Conservation (phyloP, 2,113 vertebrate species). For the Ammodramus savannarum region DNA sequence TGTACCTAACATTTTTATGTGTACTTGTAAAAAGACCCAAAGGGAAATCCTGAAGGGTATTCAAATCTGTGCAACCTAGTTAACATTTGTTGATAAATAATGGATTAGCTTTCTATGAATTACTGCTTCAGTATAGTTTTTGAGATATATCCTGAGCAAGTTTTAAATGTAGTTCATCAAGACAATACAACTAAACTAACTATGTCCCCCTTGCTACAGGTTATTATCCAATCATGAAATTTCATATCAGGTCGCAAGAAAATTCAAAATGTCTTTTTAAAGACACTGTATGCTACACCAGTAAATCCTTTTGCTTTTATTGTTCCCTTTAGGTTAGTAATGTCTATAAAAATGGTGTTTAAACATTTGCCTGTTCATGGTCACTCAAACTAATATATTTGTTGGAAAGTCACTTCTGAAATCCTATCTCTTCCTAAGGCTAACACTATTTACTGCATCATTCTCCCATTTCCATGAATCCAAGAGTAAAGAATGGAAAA, state of each 20-base stretch:
- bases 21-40: background rate
- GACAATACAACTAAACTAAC: background rate
- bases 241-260: background rate
- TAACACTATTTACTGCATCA: background rate
- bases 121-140: background rate
- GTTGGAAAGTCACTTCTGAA: background rate
- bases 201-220: background rate
- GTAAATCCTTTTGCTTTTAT: background rate
- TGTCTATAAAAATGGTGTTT: background rate
- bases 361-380: background rate
- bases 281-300: background rate
- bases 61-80: background rate
- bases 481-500: background rate
- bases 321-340: background rate
- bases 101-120: background rate
- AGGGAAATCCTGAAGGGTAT: background rate
- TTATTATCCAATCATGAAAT: background rate
- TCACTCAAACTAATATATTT: background rate
- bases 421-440: background rate
- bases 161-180: background rate
- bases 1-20: background rate
- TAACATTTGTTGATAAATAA: slow-evolving; percentile 9
- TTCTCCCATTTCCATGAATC: background rate
- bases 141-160: background rate
- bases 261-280: background rate